phyloP scores from a whole-genome alignment of 2,888 invertebrate genomes.

The Noctua fimbriata region DNA sequence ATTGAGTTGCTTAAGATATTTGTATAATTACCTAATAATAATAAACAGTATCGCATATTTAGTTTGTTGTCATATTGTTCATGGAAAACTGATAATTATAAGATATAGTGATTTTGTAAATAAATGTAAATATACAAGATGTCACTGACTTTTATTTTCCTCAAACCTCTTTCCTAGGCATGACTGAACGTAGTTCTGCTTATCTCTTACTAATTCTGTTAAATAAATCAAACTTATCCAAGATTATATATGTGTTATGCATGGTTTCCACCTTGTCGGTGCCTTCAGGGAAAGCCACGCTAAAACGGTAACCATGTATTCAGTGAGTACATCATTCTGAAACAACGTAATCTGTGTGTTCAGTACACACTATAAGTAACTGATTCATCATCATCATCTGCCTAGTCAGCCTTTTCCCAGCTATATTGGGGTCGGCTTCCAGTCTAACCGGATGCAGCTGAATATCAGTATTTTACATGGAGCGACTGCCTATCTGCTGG shows the following conservation, averaged over 20 bases:
- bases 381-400: no score
- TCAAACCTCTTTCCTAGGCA: not conserved
- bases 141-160: not conserved
- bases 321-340: no score
- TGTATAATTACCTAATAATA: not conserved
- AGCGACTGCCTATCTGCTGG: no score
- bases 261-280: no score
- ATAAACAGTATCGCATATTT: not conserved
- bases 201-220: not conserved
- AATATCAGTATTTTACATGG: no score
- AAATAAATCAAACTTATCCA: not conserved
- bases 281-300: no score
- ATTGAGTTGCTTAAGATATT: not conserved
- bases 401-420: no score
- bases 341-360: no score
- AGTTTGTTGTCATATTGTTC: not conserved
- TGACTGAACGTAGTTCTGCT: not conserved
- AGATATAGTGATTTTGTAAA: not conserved
- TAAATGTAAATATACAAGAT: not conserved
- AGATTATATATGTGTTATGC: not conserved
- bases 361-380: no score
- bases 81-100: not conserved
- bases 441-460: no score
- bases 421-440: no score
- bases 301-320: no score